phyloP scores from a whole-genome alignment of 2,797 vertebrate genomes.

The Centropyge bicolor region DNA sequence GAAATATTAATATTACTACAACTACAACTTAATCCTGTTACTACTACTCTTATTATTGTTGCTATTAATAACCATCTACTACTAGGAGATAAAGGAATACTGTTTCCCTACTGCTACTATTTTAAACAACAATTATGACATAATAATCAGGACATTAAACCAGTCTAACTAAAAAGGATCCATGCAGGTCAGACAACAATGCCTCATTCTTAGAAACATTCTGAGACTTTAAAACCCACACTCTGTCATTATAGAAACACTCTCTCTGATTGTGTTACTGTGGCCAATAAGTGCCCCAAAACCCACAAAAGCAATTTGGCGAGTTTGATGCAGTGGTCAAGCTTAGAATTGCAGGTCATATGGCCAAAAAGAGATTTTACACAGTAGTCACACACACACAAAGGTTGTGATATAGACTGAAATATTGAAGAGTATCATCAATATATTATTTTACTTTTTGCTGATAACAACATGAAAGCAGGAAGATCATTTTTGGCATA shows the following conservation, averaged over 20 bases:
- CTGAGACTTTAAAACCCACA: not conserved
- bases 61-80: not conserved
- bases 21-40: not conserved
- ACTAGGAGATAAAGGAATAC: not conserved
- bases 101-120: not conserved
- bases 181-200: not conserved
- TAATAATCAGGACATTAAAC: not conserved
- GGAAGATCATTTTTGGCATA: not conserved
- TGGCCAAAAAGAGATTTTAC: not conserved
- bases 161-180: not conserved
- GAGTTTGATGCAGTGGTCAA: not conserved
- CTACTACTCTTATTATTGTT: not conserved
- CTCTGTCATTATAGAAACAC: not conserved
- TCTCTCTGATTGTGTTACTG: not conserved
- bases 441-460: not conserved
- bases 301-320: not conserved
- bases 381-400: not conserved
- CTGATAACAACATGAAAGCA: not conserved
- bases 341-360: not conserved
- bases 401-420: not conserved
- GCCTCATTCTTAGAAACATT: not conserved
- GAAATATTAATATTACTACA: not conserved
- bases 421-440: not conserved
- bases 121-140: not conserved
- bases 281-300: not conserved